A percentile compares a stretch with the other conserved stretches of the same genome.
Conservation (phyloP, 30 jellyfish, hydroid and myxozoan species). For the Hydractinia echinata region DNA sequence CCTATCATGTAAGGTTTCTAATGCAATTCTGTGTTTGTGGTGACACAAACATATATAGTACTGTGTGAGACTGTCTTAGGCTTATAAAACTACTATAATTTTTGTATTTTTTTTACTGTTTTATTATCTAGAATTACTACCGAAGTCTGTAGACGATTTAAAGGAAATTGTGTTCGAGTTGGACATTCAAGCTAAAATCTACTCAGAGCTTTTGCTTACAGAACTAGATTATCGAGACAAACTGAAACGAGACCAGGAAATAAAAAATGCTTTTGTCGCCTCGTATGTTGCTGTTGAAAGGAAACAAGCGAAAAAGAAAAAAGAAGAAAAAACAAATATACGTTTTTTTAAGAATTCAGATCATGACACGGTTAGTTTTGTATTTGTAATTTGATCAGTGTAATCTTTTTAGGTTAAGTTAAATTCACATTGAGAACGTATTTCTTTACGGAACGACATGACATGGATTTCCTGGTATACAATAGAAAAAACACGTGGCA, state of each 20-base stretch:
- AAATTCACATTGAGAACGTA: too few species aligned
- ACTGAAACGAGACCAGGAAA: conserved; percentile 10
- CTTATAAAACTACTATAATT: too few species aligned
- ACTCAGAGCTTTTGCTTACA: neutral
- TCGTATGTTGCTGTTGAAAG: conserved; percentile 14
- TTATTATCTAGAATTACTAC: neutral
- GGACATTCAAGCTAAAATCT: conserved; percentile 11
- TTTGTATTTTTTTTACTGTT: too few species aligned
- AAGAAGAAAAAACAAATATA: conserved; percentile 10
- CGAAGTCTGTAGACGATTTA: neutral
- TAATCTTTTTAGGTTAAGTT: too few species aligned
- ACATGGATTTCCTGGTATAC: too few species aligned
- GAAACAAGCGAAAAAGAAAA: neutral
- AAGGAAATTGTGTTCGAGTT: neutral
- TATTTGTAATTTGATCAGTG: too few species aligned
- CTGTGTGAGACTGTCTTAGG: too few species aligned
- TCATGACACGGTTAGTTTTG: neutral
- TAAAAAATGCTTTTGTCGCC: neutral
- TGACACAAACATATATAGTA: too few species aligned
- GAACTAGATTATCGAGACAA: conserved; percentile 20
- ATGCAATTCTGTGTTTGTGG: too few species aligned
- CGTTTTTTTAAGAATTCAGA: neutral
- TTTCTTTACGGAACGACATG: too few species aligned
- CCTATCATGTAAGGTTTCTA: too few species aligned
- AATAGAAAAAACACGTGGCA: too few species aligned